Base-by-base conservation (phyloP, 2,797 vertebrate genomes). In the Diglossa cyanea region DNA sequence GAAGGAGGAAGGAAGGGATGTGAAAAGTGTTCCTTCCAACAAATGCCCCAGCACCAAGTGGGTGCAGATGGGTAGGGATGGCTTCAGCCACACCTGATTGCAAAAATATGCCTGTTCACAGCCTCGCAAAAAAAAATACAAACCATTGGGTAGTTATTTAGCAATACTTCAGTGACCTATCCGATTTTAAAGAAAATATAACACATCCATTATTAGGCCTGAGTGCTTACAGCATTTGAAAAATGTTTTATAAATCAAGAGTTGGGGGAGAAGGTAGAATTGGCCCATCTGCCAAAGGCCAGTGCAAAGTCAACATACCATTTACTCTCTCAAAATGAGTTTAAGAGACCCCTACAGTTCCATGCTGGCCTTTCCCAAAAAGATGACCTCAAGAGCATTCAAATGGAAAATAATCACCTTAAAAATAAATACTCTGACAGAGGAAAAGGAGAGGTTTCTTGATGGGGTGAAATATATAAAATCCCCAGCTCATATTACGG, bases 391-490 rank as follows among this genome's bases (percentile, higher is more conserved):
- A 66, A 67, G 44, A 91, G 25, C 81, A 71, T 85, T 92, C 86
- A 82, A 39, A 88, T 30, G 67, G 48, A 94, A 93, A 95, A 91
- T 54, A 84, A 92, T 42, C 16, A 82, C 42, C 81, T 82, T 53
- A 57, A 86, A 91, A 89, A 86, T 65, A 14, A 88, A 72, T 71
- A 51, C 25, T 53, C 14, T 71, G 73, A 58, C 37, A 89, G 33
- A 67, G n/a, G 25, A 86, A 88, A 93, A 78, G 20, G 7, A 86
- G 33, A 65, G 26, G 16, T 61, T 86, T 93, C 51, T 88, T 76
- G n/a, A 51, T 14, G 2, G 23, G 15, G 11, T 54, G 71, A 79
- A 93, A 88, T 78, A 72, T 77, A 86, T 57, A 86, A 86, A 74
- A 13, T 0, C 3, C 8, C 17, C 55, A 55, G 62, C 44, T 66